Evolutionary conservation across 2,113 vertebrate genomes (phyloP), one percentile per base, ranked within the genome.

Genomic region (Melanerpes formicivorus): DNA sequence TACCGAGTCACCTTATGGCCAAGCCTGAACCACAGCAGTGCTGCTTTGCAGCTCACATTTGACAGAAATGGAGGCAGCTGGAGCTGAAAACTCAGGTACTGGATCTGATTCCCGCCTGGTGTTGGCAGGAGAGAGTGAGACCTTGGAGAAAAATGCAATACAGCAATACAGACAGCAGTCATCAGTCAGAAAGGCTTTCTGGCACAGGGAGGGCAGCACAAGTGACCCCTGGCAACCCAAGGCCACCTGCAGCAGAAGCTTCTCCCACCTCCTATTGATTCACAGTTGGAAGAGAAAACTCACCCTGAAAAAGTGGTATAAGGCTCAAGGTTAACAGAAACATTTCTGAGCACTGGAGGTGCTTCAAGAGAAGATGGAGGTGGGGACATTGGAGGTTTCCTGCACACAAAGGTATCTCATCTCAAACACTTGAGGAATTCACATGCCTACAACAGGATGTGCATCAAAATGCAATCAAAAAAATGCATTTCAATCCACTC

Each of bases 1-100:
- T 73, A 48, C 44, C 0, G 0, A 59, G 55, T 56, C 73, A 67
- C 66, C 0, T 0, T 4, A 4, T 3, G 18, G 18, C 30, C 55
- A 79, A 74, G 54, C 42, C 32, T 3, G 0, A 85, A 30, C 37
- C 62, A 7, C 0, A 0, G 25, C 3, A 1, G 18, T 50, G 67
- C 40, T 1, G 1, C 52, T 34, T 62, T 16, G 11, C 23, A 32
- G 23, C 30, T 80, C 62, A 12, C 1, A 0, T 58, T 16, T 42
- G 22, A 29, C 18, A 59, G 40, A 59, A n/a, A 67, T 8, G 48
- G 23, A 55, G 25, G 81, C 60, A 67, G 16, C 46, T 4, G 26
- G 25, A n/a, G 19, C 3, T 48, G 59, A 64, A 70, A 88, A 29
- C 30, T 18, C 2, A 0, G 3, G 6, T 72, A 4, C 22, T 67